Evolutionary conservation across 2,797 vertebrate genomes (phyloP).

Genomic region (Gallinago nigripennis): DNA sequence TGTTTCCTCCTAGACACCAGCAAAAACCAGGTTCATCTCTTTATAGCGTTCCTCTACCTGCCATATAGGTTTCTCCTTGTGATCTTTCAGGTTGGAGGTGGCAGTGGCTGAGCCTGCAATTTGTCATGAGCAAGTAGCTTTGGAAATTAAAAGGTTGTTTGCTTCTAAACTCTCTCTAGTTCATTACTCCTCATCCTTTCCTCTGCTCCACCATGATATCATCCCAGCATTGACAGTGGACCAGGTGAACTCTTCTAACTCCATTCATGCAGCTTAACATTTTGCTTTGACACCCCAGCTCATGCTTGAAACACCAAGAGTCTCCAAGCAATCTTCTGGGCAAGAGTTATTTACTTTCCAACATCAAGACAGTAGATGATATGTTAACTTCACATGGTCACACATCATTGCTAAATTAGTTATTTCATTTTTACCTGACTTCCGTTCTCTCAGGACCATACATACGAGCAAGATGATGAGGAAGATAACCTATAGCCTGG

Average conservation of each 20-base stretch:
- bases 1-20: not conserved
- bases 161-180: not conserved
- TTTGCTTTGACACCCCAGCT: not conserved
- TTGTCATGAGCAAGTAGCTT: not conserved
- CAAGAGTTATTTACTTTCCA: not conserved
- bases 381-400: not conserved
- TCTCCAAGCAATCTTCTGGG: not conserved
- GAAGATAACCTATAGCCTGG: constrained; percentile 1
- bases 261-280: not conserved
- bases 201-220: not conserved
- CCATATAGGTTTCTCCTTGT: not conserved
- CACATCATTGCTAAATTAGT: not conserved
- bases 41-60: not conserved
- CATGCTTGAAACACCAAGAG: not conserved
- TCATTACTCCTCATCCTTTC: not conserved
- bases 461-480: not conserved
- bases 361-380: not conserved
- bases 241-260: not conserved
- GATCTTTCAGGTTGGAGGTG: not conserved
- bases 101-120: not conserved
- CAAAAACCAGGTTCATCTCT: not conserved
- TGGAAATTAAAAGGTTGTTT: not conserved
- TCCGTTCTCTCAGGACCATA: not conserved
- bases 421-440: not conserved
- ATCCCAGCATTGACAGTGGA: not conserved